A percentile compares a stretch with the other conserved stretches of the same genome.
These are phyloP conservation scores for Alethe castanea DNA, from an alignment of 2,113 vertebrate genomes.

Conservation along the genomic window DNA sequence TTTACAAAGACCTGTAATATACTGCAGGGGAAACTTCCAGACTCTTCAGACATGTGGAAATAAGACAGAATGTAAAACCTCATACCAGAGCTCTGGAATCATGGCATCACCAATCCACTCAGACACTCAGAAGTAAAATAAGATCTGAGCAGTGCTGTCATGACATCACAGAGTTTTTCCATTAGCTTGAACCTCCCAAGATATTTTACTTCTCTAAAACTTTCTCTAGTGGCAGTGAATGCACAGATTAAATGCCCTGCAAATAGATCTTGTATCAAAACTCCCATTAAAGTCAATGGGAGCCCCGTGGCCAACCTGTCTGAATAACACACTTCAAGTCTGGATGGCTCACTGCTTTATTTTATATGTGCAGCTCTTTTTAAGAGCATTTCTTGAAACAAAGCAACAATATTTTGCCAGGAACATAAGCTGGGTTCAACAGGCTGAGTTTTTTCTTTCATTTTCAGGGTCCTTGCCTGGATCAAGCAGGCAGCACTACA, in stretches of 20 bases:
- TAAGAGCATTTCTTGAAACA: not conserved
- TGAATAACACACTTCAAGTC: not conserved
- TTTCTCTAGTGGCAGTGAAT: not conserved
- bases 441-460: not conserved
- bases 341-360: not conserved
- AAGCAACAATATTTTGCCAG: not conserved
- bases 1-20: not conserved
- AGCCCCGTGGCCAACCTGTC: not conserved
- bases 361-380: not conserved
- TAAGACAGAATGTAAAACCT: not conserved
- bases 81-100: not conserved
- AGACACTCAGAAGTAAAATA: not conserved
- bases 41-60: not conserved
- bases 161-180: not conserved
- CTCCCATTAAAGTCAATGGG: not conserved
- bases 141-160: not conserved
- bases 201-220: not conserved
- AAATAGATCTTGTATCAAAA: not conserved
- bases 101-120: not conserved
- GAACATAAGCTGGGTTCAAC: not conserved
- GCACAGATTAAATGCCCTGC: not conserved
- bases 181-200: not conserved
- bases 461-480: not conserved
- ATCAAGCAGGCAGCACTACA: not conserved
- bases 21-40: not conserved